Percentiles rank a stretch among this genome's conserved stretches.
Evolutionary conservation across 2,797 vertebrate genomes (phyloP).

Genomic region (Alectoris magna): DNA sequence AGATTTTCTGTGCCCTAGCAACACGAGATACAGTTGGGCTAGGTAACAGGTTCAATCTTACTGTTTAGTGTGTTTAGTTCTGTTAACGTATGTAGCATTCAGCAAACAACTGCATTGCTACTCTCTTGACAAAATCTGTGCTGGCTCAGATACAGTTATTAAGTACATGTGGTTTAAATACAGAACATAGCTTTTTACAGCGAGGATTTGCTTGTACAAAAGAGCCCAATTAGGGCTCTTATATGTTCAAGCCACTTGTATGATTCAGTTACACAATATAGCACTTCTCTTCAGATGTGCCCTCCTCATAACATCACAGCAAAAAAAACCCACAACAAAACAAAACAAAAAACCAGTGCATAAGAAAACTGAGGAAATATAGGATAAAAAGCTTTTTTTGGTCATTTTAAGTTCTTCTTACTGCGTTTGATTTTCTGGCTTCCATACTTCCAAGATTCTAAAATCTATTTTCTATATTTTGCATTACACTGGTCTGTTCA

Average conservation of each 20-base stretch:
- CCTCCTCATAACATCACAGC: not conserved
- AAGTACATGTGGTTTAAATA: not conserved
- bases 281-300: not conserved
- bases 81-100: not conserved
- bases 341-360: not conserved
- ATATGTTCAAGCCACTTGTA: not conserved
- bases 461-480: not conserved
- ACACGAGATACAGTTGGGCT: not conserved
- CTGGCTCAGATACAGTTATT: not conserved
- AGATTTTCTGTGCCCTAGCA: not conserved
- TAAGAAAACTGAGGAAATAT: not conserved
- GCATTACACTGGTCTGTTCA: not conserved
- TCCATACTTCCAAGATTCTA: not conserved
- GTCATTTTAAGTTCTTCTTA: not conserved
- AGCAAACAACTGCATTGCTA: fast-evolving
- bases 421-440: not conserved
- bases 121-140: not conserved
- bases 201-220: not conserved
- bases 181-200: not conserved
- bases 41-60: not conserved
- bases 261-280: not conserved
- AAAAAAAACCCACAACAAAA: not conserved
- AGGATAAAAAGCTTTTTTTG: fast-evolving
- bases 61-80: not conserved
- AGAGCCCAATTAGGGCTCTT: not conserved